Base-by-base conservation (phyloP, 1,140 invertebrate genomes). In the Macrobrachium nipponense region DNA sequence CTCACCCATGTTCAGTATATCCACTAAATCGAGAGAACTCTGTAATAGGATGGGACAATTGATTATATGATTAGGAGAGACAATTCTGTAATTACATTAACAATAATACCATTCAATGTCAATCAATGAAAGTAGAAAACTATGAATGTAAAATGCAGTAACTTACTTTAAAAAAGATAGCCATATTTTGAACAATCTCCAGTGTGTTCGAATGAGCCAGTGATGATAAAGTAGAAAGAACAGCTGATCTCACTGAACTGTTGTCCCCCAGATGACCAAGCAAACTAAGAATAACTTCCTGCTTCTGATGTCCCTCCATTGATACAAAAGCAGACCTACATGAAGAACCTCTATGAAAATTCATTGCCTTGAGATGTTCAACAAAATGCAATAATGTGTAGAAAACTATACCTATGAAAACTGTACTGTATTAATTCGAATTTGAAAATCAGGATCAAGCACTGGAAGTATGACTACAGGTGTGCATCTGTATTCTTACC, bases 271-370 rank as follows among this genome's bases (percentile, higher is more conserved):
- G 68, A 44, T 88, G 88, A 0, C 75, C 62, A 70, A 89, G 58
- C n/a, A 89, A 68, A n/a, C 75, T 75, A 18, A 89, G 58, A 12
- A 89, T 82, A 51, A 86, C 66, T 79, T 89, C 88, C 73, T 89
- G 88, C 79, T 79, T 78, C 66, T 82, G 83, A 59, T 84, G 80
- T 1, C 81, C 80, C 44, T 62, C 82, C 15, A 87, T 62, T n/a
- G 79, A 72, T 14, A 87, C 23, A 72, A 87, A 87, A 20, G 43
- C 73, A 27, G 79, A 44, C 27, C 86, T 87, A 70, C 17, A 14
- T 36, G 23, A 62, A 75, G 23, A 18, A 51, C 8, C 20, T n/a
- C 14, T 36, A 58, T n/a, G 75, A 51, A 44, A 58, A 18, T 6
- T 44, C 20, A 73, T 51, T 36, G 6, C 18, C 18, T 27, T 12